Evolutionary conservation across 2,888 invertebrate genomes (phyloP), one percentile per base, ranked within the genome.

Genomic region (Lissocephala sabroskyi): DNA sequence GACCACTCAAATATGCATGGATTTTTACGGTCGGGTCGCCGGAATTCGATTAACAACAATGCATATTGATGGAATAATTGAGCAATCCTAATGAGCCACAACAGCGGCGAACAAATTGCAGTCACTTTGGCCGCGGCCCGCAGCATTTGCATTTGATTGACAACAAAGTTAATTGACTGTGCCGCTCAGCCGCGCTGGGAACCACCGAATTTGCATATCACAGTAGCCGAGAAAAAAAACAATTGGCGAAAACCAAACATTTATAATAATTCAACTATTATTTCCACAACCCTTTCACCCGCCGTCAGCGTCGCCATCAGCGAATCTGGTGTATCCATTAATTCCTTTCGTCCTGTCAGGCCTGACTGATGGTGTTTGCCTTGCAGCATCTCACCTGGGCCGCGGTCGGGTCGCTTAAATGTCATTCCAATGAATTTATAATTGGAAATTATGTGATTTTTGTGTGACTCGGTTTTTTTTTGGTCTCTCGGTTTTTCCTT

Each of bases 31-130:
- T 35, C 16, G 44, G 45, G 50, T 55, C 40, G 53, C 51, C 45
- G 41, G 54, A 75, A 73, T 70, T 75, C 67, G 74, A 76, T 78
- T 66, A 66, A 70, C 68, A 56, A 66, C 73, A 63, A 62, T 66
- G 65, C 65, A 70, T 80, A 79, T 79, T 80, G 79, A 80, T 80
- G 79, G 80, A 80, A 81, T 81, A 81, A 80, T 79, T 79, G 79
- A 80, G 66, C 75, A 78, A 65, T 75, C 76, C 70, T 78, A 80
- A 79, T 79, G 64, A 76, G 62, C 63, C 67, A 61, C 71, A 75
- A 59, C 55, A 51, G 17, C 54, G 49, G 49, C 52, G 48, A 65
- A 70, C 75, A 76, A 78, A 75, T 75, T 75, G 75, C 62, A 59
- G 23, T 23, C 7, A 23, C 23, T 41, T 49, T 32, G 49, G 29